Conservation (phyloP, 64 coral and sea anemone species). For the Acropora yongei region DNA sequence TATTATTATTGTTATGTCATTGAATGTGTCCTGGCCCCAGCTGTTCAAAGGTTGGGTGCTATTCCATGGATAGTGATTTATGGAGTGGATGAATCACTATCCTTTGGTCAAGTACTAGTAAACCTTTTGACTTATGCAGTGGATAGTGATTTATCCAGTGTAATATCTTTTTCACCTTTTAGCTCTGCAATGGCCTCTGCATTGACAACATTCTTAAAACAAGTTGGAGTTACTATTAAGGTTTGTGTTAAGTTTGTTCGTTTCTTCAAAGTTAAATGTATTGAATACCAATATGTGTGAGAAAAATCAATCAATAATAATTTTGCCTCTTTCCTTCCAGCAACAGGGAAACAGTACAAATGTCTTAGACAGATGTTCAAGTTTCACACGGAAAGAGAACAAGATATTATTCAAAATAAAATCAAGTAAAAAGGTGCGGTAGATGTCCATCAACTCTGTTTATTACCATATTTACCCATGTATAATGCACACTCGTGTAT, state of each 20-base stretch:
- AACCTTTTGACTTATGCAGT: too few species aligned
- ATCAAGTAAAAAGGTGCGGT: slow-evolving; percentile 76
- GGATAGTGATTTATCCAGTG: not conserved
- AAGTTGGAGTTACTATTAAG: slow-evolving; percentile 92
- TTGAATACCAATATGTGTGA: not conserved
- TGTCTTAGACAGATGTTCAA: slow-evolving; percentile 89
- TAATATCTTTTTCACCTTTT: not conserved
- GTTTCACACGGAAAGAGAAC: slow-evolving; percentile 93
- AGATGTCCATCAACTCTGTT: too few species aligned
- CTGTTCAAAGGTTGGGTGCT: not conserved
- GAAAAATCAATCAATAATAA: not conserved
- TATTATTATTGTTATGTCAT: too few species aligned
- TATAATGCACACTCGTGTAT: too few species aligned
- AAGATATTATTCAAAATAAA: slow-evolving; percentile 83
- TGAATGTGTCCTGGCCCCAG: not conserved
- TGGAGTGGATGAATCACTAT: too few species aligned
- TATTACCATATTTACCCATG: too few species aligned
- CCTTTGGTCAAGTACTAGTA: too few species aligned
- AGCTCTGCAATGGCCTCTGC: slow-evolving; percentile 89
- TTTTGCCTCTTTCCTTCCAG: not conserved
- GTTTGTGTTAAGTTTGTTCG: slow-evolving; percentile 18
- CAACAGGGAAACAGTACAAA: slow-evolving; percentile 79
- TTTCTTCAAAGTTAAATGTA: not conserved
- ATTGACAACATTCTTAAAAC: slow-evolving; percentile 96
- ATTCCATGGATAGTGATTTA: not conserved